Base-by-base conservation (phyloP, 1,140 invertebrate genomes). In the Holcopasites calliopsidis region DNA sequence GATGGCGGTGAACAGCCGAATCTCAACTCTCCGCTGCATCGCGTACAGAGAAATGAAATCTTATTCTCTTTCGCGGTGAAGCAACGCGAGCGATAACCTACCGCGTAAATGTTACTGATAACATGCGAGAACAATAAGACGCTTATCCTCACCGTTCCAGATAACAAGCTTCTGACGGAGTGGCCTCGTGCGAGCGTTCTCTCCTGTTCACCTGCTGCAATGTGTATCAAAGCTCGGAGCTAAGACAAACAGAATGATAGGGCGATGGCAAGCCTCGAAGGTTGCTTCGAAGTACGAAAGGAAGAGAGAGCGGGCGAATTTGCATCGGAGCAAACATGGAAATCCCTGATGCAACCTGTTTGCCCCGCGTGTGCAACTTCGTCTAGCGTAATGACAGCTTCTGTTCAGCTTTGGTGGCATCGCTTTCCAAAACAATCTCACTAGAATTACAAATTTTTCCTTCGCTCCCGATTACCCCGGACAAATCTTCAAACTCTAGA, bases 321-420 rank as follows among this genome's bases (percentile, higher is more conserved):
- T 74, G 61, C 71, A 74, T 74, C 62, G 61, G 11, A 16, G 71
- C 71, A 55, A 74, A 66, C 61, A 74, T 61, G 71, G 71, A 65
- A 74, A 66, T 66, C 71, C 62, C 47, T 13, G 16, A n/a, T 66
- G 60, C 71, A 74, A 74, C 62, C 71, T 74, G 71, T 74, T 74
- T 74, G 49, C 71, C 71, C 10, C 21, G 50, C 13, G 50, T 8
- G 49, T 66, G 42, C 8, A 66, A 74, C n/a, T 74, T 74, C 71
- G 21, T 7, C 31, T 49, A 64, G 42, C 50, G 60, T 74, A 65
- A 74, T 74, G 50, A 50, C 66, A 23, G 35, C 40, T 47, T 40
- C 21, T 40, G 55, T 57, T 42, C 42, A 57, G 28, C 31, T n/a
- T n/a, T n/a, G n/a, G n/a, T n/a, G 26, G 3, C n/a, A 13, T 10